A percentile compares a stretch with the other conserved stretches of the same genome.
Evolutionary conservation across 2,113 vertebrate genomes (phyloP).

Genomic region (Tor tambroides): DNA sequence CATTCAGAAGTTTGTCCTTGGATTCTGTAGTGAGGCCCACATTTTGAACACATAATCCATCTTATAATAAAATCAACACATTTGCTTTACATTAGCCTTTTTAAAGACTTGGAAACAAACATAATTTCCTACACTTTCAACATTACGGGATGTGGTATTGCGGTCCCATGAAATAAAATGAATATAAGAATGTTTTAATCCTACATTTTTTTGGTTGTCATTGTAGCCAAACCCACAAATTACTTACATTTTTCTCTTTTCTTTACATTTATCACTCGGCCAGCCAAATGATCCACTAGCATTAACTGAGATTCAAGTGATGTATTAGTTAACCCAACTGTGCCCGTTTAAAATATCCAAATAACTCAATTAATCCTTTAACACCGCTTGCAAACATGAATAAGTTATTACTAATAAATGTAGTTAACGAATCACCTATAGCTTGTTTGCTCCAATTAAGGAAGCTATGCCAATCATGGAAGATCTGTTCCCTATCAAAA

Average conservation of each 20-base stretch:
- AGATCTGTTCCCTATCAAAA: constrained; percentile 38
- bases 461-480: constrained; percentile 20
- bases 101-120: not conserved
- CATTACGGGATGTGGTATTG: constrained; percentile 22
- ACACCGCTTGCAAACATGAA: constrained; percentile 35
- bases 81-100: not conserved
- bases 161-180: constrained; percentile 42
- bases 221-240: constrained; percentile 49
- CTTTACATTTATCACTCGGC: constrained; percentile 70
- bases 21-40: constrained; percentile 4
- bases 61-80: constrained; percentile 32
- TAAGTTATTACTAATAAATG: constrained; percentile 56
- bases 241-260: constrained; percentile 30
- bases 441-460: constrained; percentile 17
- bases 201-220: constrained; percentile 65
- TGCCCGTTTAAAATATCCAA: constrained; percentile 50
- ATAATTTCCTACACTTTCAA: constrained; percentile 7
- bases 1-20: constrained; percentile 43
- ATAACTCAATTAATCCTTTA: constrained; percentile 27
- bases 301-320: constrained; percentile 53
- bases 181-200: constrained; percentile 26
- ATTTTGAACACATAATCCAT: constrained; percentile 23
- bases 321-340: constrained; percentile 40
- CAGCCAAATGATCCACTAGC: constrained; percentile 75
- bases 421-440: constrained; percentile 29